Evolutionary conservation across 2,888 invertebrate genomes (phyloP).

Genomic region (Hymenopus coronatus): DNA sequence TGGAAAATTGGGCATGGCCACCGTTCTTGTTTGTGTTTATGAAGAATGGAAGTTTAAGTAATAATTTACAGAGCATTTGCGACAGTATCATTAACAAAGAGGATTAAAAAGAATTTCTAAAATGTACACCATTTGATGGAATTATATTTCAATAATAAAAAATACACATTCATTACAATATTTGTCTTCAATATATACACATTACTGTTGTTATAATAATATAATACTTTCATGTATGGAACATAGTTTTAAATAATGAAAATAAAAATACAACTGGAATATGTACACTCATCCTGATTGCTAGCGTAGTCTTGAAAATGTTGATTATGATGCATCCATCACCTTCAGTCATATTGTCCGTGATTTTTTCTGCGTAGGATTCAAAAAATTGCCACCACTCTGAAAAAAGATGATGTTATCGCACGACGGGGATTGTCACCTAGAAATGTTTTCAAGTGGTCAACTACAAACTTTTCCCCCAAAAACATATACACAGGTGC

Average conservation of each 20-base stretch:
- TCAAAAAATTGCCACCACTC: constrained; percentile 27
- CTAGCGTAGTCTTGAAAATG: background rate
- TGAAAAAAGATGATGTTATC: constrained; percentile 22
- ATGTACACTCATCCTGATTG: background rate
- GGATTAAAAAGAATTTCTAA: too few species aligned
- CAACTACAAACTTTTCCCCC: background rate
- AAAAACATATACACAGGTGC: background rate
- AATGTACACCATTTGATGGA: background rate
- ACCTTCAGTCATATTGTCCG: constrained; percentile 16
- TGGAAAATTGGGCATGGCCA: too few species aligned
- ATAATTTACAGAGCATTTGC: too few species aligned
- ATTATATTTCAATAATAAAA: constrained; percentile 1
- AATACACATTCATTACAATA: background rate
- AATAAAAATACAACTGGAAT: background rate
- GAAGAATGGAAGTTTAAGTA: too few species aligned
- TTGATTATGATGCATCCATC: background rate
- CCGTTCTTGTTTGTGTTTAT: too few species aligned
- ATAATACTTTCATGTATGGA: background rate
- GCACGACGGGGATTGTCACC: background rate
- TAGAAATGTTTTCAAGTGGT: background rate
- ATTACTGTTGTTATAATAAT: background rate
- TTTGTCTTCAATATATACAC: background rate
- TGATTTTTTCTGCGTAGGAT: constrained; percentile 16
- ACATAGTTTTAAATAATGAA: background rate
- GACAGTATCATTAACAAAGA: too few species aligned